Evolutionary conservation across 2,888 invertebrate genomes (phyloP), one percentile per base, ranked within the genome.

Genomic region (Ectemnius cavifrons): DNA sequence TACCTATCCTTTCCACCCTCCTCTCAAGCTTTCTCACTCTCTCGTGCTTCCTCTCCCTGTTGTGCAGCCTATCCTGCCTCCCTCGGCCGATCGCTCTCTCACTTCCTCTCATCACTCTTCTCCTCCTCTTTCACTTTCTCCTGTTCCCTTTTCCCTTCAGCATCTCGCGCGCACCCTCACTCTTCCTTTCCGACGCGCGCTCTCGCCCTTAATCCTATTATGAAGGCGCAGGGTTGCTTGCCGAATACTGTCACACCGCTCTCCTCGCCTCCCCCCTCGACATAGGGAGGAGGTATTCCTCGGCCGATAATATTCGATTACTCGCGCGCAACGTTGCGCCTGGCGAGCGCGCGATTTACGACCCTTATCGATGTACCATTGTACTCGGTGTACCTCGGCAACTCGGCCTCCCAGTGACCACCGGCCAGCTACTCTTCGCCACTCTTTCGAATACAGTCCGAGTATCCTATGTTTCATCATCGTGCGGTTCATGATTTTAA

Each of bases 231-330:
- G 77, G 64, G 72, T 57, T 63, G 77, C 45, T 56, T 8, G 49
- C 45, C 45, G 49, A 65, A 78, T 82, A 79, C 85, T 83, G 89
- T 89, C 87, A 87, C 86, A 85, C 82, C 84, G 83, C 78, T 88
- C 81, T 88, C 88, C 89, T 87, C 86, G 85, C 83, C 87, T 86
- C 88, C 88, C 88, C 89, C 87, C 86, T 86, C 88, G 86, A 89
- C 89, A 86, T 88, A 71, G 69, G 79, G 78, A 59, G 59, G 84
- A 84, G 82, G 71, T 70, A 69, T 79, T 74, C 74, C 78, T 61
- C 74, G 73, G 70, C 68, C 69, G 78, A 78, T 75, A 71, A 63
- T 73, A 27, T 77, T 77, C 68, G 77, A 77, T 77, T 72, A 72
- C 58, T 72, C 77, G 72, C 66, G 77, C 77, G 65, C 63, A 67